Evolutionary conservation across 2,888 invertebrate species (phyloP), one percentile per base, ranked within the genome.

Genomic region (Tipula confusa): DNA sequence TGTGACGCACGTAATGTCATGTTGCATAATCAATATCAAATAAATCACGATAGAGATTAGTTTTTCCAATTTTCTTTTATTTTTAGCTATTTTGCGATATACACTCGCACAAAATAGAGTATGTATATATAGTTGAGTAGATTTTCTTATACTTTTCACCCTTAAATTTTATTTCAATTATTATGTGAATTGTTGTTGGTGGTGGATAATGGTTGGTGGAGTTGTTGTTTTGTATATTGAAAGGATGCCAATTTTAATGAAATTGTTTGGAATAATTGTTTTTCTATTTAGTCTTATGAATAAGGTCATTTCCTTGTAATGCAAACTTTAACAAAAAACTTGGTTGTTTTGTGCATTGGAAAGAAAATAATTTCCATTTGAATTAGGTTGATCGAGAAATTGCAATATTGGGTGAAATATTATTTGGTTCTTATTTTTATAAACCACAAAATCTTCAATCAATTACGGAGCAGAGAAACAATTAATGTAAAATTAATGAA

Each of bases 1-100:
- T 64, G 64, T 64, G 64, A 64, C 64, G 64, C 64, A 64, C 64
- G 64, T 64, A 64, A 64, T 64, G 64, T 64, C 64, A 64, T 64
- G 64, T 64, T 64, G 64, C 64, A 64, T 64, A 64, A 64, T 64
- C 64, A 64, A 64, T 64, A 64, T 24, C 64, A 24, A 24, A 64
- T 64, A 64, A 64, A 64, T 64, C 64, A 64, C 64, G 18, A 64
- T 64, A 64, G 64, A 64, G 64, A 64, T 64, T 64, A 64, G 64
- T 24, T 64, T 64, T 64, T 64, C 64, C 64, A 24, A 64, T 64
- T 64, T 64, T 64, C 64, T 64, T 64, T 64, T 24, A 24, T 64
- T 24, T n/a, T n/a, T n/a, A n/a, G n/a, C n/a, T 43, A 15, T 2
- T 38, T 9, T 43, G 5, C 15, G 43, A 36, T 24, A 9, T 64